Evolutionary conservation across 2,888 invertebrate species (phyloP).

Genomic region (Chromoteleia sp.): DNA sequence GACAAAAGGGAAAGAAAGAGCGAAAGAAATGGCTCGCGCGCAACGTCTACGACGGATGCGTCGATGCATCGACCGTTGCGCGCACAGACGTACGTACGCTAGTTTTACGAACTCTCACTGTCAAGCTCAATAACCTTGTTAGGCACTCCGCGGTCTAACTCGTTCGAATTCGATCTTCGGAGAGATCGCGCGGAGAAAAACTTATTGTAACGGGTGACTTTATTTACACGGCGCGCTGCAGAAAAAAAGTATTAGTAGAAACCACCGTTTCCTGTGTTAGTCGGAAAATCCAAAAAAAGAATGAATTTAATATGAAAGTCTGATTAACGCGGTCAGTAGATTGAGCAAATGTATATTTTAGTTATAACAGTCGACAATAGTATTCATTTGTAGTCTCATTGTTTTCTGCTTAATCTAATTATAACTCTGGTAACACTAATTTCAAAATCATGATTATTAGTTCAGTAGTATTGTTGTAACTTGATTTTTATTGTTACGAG

Average conservation of each 20-base stretch:
- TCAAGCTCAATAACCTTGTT: slow-evolving; percentile 69
- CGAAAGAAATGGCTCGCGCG: slow-evolving; percentile 18
- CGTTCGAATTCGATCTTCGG: slow-evolving; percentile 44
- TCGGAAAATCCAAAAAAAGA: too few species aligned
- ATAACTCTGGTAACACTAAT: too few species aligned
- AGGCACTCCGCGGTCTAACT: slow-evolving; percentile 47
- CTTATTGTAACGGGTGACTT: slow-evolving; percentile 44
- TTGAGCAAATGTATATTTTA: too few species aligned
- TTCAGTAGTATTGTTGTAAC: too few species aligned
- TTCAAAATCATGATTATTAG: too few species aligned
- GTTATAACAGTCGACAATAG: too few species aligned
- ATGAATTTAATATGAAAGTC: not conserved
- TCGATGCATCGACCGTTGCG: slow-evolving; percentile 31
- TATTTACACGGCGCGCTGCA: slow-evolving; percentile 1
- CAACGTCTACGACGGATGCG: slow-evolving; percentile 14
- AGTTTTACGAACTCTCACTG: slow-evolving; percentile 65
- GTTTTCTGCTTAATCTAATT: too few species aligned
- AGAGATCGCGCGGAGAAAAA: slow-evolving; percentile 41
- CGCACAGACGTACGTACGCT: slow-evolving; percentile 9
- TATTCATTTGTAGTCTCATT: too few species aligned
- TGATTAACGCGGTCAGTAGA: too few species aligned
- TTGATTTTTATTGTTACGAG: too few species aligned
- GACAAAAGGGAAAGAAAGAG: not conserved
- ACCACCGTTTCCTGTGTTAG: too few species aligned
- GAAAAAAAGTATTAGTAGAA: too few species aligned